Percentiles rank a stretch among this genome's conserved stretches.
phyloP scores from a whole-genome alignment of 2,888 invertebrate genomes.

The Epistrophella euchroma region DNA sequence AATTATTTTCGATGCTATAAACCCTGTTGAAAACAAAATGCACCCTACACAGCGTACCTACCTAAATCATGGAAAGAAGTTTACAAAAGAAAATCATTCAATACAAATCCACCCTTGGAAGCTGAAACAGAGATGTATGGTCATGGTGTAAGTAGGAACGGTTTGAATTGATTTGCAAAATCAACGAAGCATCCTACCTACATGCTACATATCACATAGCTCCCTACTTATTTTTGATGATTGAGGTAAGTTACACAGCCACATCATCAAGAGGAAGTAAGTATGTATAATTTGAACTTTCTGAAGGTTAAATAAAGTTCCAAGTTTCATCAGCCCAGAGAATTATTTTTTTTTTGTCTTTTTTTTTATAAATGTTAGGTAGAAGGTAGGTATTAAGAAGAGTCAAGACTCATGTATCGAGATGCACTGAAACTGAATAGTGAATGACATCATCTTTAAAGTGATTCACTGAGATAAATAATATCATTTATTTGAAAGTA shows the following conservation, averaged over 20 bases:
- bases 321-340: neutral
- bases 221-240: neutral
- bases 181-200: slow-evolving; percentile 5
- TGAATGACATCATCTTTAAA: slow-evolving; percentile 64
- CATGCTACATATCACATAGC: neutral
- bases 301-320: slow-evolving; percentile 15
- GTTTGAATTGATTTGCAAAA: slow-evolving; percentile 32
- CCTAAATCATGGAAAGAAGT: neutral
- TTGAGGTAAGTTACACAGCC: neutral
- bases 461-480: slow-evolving; percentile 22
- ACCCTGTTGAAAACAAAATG: neutral
- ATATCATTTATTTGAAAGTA: neutral
- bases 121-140: slow-evolving; percentile 31
- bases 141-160: neutral
- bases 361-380: neutral
- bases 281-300: neutral
- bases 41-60: neutral
- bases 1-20: neutral
- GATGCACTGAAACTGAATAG: neutral
- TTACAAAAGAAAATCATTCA: neutral
- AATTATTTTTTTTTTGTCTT: neutral
- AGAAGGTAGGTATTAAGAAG: neutral
- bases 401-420: no score
- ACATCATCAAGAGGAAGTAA: no score
- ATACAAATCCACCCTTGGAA: slow-evolving; percentile 35